Evolutionary conservation across 1,140 invertebrate species (phyloP), one percentile per base, ranked within the genome.

Genomic region (Lepidotrigona ventralis): DNA sequence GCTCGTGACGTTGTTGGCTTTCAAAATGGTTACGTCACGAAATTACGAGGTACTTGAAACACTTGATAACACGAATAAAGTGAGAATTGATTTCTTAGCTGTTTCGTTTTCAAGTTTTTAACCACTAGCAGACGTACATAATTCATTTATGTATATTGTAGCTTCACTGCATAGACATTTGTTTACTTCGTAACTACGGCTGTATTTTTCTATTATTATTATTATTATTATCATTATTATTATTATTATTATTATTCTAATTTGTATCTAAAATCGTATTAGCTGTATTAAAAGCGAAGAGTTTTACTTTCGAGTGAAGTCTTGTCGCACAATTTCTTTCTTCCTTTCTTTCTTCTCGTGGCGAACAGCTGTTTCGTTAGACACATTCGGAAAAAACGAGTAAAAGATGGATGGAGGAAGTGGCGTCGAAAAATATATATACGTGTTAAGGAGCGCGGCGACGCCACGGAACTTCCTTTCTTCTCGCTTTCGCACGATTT

Each of bases 371-470:
- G 0, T 14, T 26, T 80, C 29, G 68, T 80, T 84, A 33, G 77
- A 58, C 56, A 66, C 26, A 63, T 56, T 73, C 21, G 1, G 66
- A 39, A 78, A n/a, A 80, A 26, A 72, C n/a, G 73, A 56, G 39
- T 54, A 81, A 85, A 80, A 64, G 64, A 33, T 33, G 69, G 46
- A 58, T 29, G 56, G 85, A 85, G 71, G 86, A 87, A 87, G 70
- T 81, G 79, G 82, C 76, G 81, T 88, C 86, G 14, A 88, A 88
- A 88, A 88, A 88, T 88, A 88, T 88, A 88, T 29, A 29, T 29
- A 29, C 2, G 33, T 33, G 33, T 63, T 19, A 82, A 63, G 78
- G 66, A 82, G 73, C 60, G 26, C 83, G 85, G 73, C 19, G 60
- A 85, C 75, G 83, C 68, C 87, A 73, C 79, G 75, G 85, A 81